Conservation (phyloP, 2,888 invertebrate species). For the Lumbricus terrestris region DNA sequence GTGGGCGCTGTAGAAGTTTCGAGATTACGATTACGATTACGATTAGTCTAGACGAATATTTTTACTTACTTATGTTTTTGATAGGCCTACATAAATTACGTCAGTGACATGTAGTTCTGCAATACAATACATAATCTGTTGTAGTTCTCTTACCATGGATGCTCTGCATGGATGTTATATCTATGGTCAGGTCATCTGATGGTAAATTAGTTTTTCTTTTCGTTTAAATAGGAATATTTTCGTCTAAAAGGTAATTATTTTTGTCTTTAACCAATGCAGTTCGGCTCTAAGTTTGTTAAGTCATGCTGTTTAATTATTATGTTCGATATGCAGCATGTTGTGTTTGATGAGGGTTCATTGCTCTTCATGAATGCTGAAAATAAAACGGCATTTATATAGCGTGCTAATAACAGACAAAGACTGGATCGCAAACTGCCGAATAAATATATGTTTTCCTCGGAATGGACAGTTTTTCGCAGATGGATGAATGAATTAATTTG, state of each 20-base stretch:
- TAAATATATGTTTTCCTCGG: not conserved
- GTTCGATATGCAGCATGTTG: not conserved
- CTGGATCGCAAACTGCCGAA: not conserved
- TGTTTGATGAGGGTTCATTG: not conserved
- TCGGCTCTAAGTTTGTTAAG: not conserved
- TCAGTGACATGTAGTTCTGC: not conserved
- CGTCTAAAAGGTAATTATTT: not conserved
- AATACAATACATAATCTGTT: not conserved
- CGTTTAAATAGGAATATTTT: constrained; percentile 3
- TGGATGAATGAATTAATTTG: not conserved
- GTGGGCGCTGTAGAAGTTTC: too few relatives aligned
- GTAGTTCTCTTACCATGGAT: too few relatives aligned
- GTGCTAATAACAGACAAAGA: not conserved
- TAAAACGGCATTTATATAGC: not conserved
- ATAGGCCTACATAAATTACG: not conserved
- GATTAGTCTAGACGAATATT: too few relatives aligned
- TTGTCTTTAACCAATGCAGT: not conserved
- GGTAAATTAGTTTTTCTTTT: not conserved
- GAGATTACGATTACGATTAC: too few relatives aligned
- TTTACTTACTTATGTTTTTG: too few relatives aligned
- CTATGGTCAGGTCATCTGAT: not conserved
- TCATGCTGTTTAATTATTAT: not conserved
- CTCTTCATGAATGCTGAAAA: not conserved
- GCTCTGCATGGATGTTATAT: too few relatives aligned
- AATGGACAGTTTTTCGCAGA: not conserved